Evolutionary conservation across 2,888 invertebrate species (phyloP).

Genomic region (Plusia festucae): DNA sequence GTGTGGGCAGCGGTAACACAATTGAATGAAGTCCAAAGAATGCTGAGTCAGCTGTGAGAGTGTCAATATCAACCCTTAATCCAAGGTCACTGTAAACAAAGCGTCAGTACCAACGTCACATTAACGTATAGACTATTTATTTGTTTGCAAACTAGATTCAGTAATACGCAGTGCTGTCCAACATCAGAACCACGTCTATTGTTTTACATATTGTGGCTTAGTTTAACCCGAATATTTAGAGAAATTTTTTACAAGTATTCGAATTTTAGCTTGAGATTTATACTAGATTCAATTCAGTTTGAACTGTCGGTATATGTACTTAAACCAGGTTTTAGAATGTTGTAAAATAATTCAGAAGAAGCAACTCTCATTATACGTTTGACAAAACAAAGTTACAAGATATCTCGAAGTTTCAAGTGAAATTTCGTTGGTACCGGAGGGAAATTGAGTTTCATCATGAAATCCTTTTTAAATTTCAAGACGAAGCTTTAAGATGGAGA

Average conservation of each 20-base stretch:
- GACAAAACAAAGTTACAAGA: conserved; percentile 18
- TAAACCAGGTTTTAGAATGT: not conserved
- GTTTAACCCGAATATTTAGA: no score
- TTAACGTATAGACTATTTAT: not conserved
- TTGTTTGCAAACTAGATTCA: not conserved
- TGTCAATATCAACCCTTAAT: conserved; percentile 30
- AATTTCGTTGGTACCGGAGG: not conserved
- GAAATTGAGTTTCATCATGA: conserved; percentile 16
- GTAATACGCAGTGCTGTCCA: not conserved
- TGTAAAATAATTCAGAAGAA: conserved; percentile 2
- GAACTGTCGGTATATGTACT: not conserved
- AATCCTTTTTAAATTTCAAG: not conserved
- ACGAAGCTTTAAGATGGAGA: not conserved
- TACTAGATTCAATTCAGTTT: not conserved
- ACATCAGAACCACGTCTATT: not conserved
- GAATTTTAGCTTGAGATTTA: not conserved
- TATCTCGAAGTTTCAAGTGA: conserved; percentile 9
- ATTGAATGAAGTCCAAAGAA: conserved; percentile 20
- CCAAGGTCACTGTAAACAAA: conserved; percentile 30
- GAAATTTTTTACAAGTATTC: no score
- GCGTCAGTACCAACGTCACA: conserved; percentile 36
- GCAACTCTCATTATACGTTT: conserved; percentile 15
- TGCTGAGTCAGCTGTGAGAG: conserved; percentile 6
- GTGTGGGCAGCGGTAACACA: no score
- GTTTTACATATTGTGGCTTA: no score